A percentile compares a stretch with the other conserved stretches of the same genome.
phyloP scores from a whole-genome alignment of 2,113 vertebrate genomes.

The Oreocharis arfaki region DNA sequence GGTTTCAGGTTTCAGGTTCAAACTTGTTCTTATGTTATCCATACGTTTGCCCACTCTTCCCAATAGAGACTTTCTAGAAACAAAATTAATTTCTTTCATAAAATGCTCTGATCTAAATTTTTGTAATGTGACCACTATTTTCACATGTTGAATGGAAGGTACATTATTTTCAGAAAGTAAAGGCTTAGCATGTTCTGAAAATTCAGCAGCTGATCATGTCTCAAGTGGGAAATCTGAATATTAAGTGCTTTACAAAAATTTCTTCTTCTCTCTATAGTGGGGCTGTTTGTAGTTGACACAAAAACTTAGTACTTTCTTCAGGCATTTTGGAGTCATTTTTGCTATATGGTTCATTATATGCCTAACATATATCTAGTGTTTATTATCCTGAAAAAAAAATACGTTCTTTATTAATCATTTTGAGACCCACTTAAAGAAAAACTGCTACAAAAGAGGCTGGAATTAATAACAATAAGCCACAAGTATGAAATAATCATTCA shows the following conservation, averaged over 20 bases:
- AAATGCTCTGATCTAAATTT: neutral
- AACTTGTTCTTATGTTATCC: neutral
- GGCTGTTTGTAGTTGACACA: neutral
- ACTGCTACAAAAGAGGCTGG: neutral
- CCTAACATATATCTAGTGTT: neutral
- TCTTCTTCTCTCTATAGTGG: neutral
- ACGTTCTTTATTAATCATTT: neutral
- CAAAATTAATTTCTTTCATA: neutral
- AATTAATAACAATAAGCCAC: neutral
- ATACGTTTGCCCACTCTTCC: neutral
- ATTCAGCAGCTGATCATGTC: neutral
- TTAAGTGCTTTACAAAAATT: neutral
- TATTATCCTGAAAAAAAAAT: neutral
- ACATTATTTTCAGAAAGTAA: neutral
- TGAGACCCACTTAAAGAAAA: neutral
- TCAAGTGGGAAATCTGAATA: neutral
- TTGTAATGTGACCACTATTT: neutral
- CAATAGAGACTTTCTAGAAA: neutral
- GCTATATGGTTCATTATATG: neutral
- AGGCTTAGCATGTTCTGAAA: neutral
- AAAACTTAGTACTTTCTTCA: neutral
- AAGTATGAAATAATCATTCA: neutral
- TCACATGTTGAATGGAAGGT: neutral
- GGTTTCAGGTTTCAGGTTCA: conserved; percentile 25
- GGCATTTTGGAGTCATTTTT: neutral